phyloP scores from a whole-genome alignment of 2,113 vertebrate species.

The Catharus fuscescens region DNA sequence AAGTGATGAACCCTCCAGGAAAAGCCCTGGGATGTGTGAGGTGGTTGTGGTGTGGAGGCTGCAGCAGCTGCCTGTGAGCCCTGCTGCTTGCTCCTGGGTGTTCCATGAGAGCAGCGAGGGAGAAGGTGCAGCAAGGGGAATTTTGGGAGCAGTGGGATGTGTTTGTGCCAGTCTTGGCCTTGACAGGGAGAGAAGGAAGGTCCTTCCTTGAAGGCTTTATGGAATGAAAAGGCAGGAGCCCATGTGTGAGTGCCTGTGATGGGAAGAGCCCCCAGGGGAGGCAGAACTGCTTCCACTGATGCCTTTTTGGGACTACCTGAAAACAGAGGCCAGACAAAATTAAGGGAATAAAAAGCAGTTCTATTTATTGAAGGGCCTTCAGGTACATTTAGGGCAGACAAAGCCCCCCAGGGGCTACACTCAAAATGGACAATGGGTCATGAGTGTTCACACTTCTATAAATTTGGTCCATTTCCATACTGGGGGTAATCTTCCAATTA shows the following conservation, averaged over 20 bases:
- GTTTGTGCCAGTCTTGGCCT: neutral
- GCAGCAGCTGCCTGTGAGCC: neutral
- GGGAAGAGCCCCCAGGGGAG: accelerated
- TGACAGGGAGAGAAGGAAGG: neutral
- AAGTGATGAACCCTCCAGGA: neutral
- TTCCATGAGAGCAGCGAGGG: neutral
- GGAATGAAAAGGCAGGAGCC: neutral
- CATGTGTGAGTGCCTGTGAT: accelerated
- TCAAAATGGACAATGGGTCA: accelerated
- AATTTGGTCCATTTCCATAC: neutral
- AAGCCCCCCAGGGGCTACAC: neutral
- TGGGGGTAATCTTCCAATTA: neutral
- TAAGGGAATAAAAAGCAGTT: neutral
- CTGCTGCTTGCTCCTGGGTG: neutral
- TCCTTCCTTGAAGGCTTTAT: neutral
- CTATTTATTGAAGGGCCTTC: neutral
- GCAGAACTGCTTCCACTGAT: neutral
- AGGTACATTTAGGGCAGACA: neutral
- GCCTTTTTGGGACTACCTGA: too few species aligned
- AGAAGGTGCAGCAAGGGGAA: neutral
- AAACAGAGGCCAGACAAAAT: neutral
- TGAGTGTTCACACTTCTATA: neutral
- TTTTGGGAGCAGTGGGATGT: neutral
- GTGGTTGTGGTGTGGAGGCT: neutral
- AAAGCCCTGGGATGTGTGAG: neutral